Evolutionary conservation across 2,113 vertebrate genomes (phyloP).

Genomic region (Cacatua alba): DNA sequence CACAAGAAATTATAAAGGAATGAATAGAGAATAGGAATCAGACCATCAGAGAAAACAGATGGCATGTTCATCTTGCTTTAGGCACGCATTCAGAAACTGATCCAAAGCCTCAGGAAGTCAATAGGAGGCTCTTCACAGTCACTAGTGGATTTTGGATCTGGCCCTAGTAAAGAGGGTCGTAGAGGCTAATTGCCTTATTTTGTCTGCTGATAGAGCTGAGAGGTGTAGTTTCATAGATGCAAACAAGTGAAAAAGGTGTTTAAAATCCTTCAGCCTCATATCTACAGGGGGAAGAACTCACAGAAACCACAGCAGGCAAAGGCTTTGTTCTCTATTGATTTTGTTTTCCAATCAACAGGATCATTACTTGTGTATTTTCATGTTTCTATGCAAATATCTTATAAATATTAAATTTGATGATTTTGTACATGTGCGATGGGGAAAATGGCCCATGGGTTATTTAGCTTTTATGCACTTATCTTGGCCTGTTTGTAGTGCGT

Average conservation of each 20-base stretch:
- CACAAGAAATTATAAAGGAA: neutral
- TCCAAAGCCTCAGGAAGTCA: constrained; percentile 3
- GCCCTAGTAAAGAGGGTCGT: neutral
- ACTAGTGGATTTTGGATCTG: constrained; percentile 32
- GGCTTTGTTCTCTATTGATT: neutral
- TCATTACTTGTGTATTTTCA: neutral
- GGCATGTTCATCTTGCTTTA: neutral
- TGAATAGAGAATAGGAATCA: neutral
- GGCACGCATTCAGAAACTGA: neutral
- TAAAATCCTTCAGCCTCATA: neutral
- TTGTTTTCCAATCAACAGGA: neutral
- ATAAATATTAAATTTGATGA: neutral
- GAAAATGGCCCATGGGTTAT: neutral
- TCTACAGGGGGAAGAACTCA: neutral
- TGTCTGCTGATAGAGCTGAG: neutral
- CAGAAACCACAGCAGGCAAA: neutral
- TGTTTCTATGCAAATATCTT: neutral
- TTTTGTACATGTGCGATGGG: neutral
- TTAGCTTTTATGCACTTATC: neutral
- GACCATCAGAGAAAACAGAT: neutral
- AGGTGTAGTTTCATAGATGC: neutral
- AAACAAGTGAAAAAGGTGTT: neutral
- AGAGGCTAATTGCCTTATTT: neutral
- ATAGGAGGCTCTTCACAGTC: neutral
- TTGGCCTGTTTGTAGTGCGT: neutral